Evolutionary conservation across 2,888 invertebrate species (phyloP), one percentile per base, ranked within the genome.

Genomic region (Ochropleura plecta): DNA sequence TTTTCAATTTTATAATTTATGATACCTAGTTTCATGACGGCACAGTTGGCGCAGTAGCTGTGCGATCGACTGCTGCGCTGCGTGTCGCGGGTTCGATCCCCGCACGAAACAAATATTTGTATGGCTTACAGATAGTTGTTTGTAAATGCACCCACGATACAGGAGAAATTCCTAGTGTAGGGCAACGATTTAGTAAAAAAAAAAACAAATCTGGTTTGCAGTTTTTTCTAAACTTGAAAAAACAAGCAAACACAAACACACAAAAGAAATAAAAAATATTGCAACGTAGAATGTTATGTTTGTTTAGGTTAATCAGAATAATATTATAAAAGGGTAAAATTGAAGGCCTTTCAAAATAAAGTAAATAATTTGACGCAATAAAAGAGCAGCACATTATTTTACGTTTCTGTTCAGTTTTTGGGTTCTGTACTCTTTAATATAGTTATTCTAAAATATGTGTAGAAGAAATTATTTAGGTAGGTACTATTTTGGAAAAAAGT

Each of bases 261-360:
- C 67, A 81, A 74, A n/a, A 60, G 12, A 30, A 59, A n/a, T 59
- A 71, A 73, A 81, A 79, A 79, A 79, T 70, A 75, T 76, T 79
- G 84, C 86, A 86, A 88, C 85, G 76, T 64, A 40, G 48, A 73
- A 81, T 78, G 86, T 85, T 77, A 81, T 89, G 88, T 92, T 93
- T 92, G 87, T 89, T 93, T 91, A 92, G 91, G 93, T 83, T 89
- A 87, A 91, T 89, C 86, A 88, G 76, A 92, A 91, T 73, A 78
- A 83, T 86, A 88, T 84, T 86, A 88, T 84, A 90, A 89, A 30
- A 89, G 88, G 89, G 90, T 89, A 78, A 87, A 86, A 88, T 88
- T 85, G 84, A 81, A 86, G 81, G 85, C 86, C 83, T 87, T 85
- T 79, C 79, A 88, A 90, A 88, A 81, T 76, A 75, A 81, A 83